Evolutionary conservation across 2,888 invertebrate genomes (phyloP), one percentile per base, ranked within the genome.

Genomic region (Nycteola revayana): DNA sequence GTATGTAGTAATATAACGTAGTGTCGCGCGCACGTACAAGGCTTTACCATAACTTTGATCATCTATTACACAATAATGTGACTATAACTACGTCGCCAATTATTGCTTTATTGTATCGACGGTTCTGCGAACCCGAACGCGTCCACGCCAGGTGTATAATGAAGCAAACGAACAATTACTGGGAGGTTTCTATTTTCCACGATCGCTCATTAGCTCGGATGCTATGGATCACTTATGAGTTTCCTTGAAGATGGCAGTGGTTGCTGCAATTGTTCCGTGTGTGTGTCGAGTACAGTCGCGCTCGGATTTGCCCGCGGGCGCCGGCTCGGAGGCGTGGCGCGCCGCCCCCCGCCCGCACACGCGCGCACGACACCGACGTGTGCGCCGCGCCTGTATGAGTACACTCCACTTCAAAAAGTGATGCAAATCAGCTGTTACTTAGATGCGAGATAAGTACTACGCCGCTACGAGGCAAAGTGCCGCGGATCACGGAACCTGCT

Each of bases 341-440:
- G 28, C 45, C 33, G 51, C 58, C 53, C 51, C 51, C 57, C 42
- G 36, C 51, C 32, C 39, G 23, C 49, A 21, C 21, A 21, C 21
- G 7, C 21, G 21, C 21, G n/a, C 7, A 21, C 3, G 7, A n/a
- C 7, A 7, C 21, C 3, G 21, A 5, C 14, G 2, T 3, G 7
- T n/a, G 2, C 18, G 18, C 7, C 7, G 27, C 23, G 28, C 11
- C 22, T 30, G 24, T 24, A 23, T 36, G 53, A 32, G 24, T 11
- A 23, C 10, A 8, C 21, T 21, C 9, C 25, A 31, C 24, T 32
- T 29, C 33, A 41, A 21, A 37, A 37, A 31, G 35, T 38, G 45
- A 65, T 63, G 66, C 66, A 64, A 61, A 66, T 66, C 49, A 50
- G 37, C 43, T 42, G 48, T 46, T 32, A 3, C 21, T 32, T 26